Percentiles rank a stretch among this genome's conserved stretches.
Conservation (phyloP, 2,113 vertebrate species). For the Myanophis thanlyinensis region DNA sequence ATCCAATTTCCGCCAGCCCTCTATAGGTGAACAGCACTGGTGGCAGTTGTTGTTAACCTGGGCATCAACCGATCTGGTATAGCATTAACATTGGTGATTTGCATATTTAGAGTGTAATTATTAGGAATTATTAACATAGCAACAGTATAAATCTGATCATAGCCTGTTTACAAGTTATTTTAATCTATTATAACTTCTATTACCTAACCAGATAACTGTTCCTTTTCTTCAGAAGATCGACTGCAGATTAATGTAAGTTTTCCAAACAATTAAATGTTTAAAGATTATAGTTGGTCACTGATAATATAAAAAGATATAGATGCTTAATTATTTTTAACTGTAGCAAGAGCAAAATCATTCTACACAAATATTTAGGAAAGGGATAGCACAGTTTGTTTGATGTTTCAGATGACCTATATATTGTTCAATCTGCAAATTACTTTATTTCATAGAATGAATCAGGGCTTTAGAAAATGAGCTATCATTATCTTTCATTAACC, state of each 20-base stretch:
- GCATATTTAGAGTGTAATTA: no score
- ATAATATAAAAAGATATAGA: neutral
- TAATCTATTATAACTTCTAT: neutral
- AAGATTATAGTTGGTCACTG: neutral
- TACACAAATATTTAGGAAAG: neutral
- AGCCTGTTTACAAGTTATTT: neutral
- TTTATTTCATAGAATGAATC: neutral
- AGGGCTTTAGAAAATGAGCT: neutral
- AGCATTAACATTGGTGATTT: no score
- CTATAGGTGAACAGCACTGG: no score
- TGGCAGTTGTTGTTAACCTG: no score
- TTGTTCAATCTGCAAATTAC: neutral
- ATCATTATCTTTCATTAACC: neutral
- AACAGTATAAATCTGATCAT: neutral
- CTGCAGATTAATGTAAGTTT: neutral
- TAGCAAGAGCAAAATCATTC: neutral
- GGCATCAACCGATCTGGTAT: no score
- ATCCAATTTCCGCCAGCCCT: no score
- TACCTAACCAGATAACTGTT: neutral
- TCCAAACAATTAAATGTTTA: neutral
- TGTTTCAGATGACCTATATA: neutral
- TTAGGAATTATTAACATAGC: neutral
- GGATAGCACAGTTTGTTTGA: neutral
- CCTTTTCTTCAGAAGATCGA: neutral
- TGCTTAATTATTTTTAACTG: neutral